Evolutionary conservation across 1,140 invertebrate species (phyloP).

Genomic region (Philotrypesis tridentata): DNA sequence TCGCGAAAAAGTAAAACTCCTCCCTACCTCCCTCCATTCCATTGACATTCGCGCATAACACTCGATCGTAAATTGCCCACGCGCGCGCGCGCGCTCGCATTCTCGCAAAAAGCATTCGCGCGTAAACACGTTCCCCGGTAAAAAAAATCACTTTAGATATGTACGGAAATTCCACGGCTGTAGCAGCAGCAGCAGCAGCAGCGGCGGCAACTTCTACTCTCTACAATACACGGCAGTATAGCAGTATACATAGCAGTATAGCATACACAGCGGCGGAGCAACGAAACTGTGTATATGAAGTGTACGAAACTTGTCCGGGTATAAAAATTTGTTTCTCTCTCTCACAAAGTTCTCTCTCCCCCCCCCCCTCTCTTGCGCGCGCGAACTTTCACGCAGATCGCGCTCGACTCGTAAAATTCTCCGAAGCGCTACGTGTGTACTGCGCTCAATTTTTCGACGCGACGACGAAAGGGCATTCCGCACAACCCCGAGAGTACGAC

Average conservation of each 20-base stretch:
- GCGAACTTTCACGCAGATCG: conserved; percentile 1
- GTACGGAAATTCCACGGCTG: neutral
- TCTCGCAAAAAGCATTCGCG: neutral
- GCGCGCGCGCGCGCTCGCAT: too few species aligned
- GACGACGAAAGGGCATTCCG: too few species aligned
- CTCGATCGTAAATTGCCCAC: neutral
- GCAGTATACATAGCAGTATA: neutral
- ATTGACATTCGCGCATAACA: neutral
- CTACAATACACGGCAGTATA: neutral
- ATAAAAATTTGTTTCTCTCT: neutral
- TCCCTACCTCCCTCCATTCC: neutral
- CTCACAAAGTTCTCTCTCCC: neutral
- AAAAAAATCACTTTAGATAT: conserved; percentile 14
- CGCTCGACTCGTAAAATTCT: neutral
- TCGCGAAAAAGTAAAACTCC: neutral
- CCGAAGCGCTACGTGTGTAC: neutral
- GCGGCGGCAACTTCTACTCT: neutral
- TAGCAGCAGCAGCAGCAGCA: too few species aligned
- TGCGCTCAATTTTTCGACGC: neutral
- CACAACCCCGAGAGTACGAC: too few species aligned
- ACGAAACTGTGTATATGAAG: neutral
- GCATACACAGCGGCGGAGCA: too few species aligned
- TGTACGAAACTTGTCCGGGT: neutral
- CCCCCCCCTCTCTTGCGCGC: too few species aligned
- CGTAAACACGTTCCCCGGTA: neutral